Evolutionary conservation across 1,140 invertebrate genomes (phyloP).

Genomic region (Formica selysi): DNA sequence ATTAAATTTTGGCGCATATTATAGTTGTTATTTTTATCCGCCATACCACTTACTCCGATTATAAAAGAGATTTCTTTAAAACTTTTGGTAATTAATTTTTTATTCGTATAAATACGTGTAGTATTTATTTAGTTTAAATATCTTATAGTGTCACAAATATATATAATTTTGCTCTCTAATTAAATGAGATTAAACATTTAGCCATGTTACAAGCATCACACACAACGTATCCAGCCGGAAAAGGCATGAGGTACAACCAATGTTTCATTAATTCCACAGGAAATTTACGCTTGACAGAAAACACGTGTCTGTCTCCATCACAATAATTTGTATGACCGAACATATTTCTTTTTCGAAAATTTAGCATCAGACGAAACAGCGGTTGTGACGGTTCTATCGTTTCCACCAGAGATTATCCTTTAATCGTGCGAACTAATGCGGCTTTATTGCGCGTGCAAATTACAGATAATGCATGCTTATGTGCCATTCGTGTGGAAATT

Average conservation of each 20-base stretch:
- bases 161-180: constrained; percentile 13
- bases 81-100: background rate
- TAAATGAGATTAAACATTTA: constrained; percentile 8
- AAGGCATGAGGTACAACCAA: background rate
- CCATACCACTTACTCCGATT: too few relatives aligned
- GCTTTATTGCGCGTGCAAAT: constrained; percentile 46
- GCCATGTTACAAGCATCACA: background rate
- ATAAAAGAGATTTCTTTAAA: background rate
- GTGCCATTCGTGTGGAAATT: background rate
- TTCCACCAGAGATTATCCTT: constrained; percentile 33
- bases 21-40: background rate
- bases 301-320: background rate
- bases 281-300: constrained; percentile 24
- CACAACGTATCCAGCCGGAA: background rate
- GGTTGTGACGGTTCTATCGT: background rate
- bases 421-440: constrained; percentile 16
- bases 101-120: background rate
- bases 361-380: background rate
- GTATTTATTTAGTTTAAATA: background rate
- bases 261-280: constrained; percentile 27
- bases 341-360: constrained; percentile 1
- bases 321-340: constrained; percentile 21
- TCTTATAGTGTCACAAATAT: background rate
- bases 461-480: constrained; percentile 34
- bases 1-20: background rate